phyloP scores from a whole-genome alignment of 2,888 invertebrate genomes.

The Drosophila austrosaltans region DNA sequence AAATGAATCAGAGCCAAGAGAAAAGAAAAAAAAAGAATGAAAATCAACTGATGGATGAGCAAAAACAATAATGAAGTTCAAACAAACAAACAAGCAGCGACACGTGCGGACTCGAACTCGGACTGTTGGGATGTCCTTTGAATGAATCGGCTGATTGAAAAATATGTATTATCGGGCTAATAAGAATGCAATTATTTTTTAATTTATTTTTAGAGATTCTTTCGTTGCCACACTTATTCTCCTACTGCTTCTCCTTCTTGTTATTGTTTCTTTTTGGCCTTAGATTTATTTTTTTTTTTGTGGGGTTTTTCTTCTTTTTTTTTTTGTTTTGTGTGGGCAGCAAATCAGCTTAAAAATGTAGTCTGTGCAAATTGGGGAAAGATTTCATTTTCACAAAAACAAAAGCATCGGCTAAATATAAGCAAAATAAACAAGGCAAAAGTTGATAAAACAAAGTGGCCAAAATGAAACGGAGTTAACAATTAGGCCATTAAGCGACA shows the following conservation, averaged over 20 bases:
- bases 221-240: conserved; percentile 10
- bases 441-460: conserved; percentile 57
- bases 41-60: conserved; percentile 58
- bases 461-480: conserved; percentile 33
- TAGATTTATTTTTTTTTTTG: neutral
- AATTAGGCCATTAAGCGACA: conserved; percentile 28
- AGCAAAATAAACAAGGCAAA: conserved; percentile 48
- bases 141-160: conserved; percentile 59
- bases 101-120: conserved; percentile 25
- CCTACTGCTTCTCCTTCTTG: neutral
- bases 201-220: conserved; percentile 59
- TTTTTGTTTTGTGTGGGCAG: conserved; percentile 30
- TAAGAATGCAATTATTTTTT: conserved; percentile 71
- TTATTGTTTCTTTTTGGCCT: neutral
- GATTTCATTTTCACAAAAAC: conserved; percentile 32
- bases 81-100: conserved; percentile 44
- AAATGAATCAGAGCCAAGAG: conserved; percentile 53
- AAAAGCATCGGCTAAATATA: conserved; percentile 38
- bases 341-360: conserved; percentile 68
- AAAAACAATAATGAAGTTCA: conserved; percentile 58
- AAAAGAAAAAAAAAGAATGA: conserved; percentile 37
- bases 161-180: conserved; percentile 58
- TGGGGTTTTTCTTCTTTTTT: conserved; percentile 22
- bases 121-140: conserved; percentile 18
- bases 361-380: conserved; percentile 19